phyloP scores from a whole-genome alignment of 2,888 invertebrate genomes.

The Ceramica pisi region DNA sequence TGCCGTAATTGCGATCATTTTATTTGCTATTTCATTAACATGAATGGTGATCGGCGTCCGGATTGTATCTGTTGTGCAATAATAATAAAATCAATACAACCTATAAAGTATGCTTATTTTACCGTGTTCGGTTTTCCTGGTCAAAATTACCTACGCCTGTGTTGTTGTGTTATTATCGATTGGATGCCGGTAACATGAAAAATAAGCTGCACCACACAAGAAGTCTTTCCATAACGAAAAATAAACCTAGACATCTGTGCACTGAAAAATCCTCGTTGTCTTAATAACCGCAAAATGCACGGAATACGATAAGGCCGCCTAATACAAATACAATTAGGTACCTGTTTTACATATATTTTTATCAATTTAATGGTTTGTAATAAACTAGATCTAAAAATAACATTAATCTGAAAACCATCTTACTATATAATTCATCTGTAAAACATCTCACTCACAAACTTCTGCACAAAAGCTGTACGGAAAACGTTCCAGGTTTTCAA shows the following conservation, averaged over 20 bases:
- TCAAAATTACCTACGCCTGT: neutral
- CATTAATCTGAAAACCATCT: neutral
- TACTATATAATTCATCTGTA: neutral
- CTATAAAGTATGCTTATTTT: constrained; percentile 55
- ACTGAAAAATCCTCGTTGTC: neutral
- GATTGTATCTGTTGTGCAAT: constrained; percentile 73
- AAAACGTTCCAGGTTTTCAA: constrained; percentile 11
- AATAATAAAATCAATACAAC: constrained; percentile 72
- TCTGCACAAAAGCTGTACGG: neutral
- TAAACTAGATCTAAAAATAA: neutral
- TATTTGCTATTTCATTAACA: constrained; percentile 88
- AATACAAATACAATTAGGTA: too few species aligned
- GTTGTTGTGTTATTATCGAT: constrained; percentile 5
- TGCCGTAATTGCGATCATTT: constrained; percentile 88
- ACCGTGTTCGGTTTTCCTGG: constrained; percentile 4
- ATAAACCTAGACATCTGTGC: neutral
- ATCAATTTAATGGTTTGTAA: too few species aligned
- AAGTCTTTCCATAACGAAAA: neutral
- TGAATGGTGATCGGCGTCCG: constrained; percentile 82
- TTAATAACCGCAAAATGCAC: neutral
- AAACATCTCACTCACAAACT: neutral
- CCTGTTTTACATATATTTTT: too few species aligned
- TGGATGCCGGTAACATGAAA: neutral
- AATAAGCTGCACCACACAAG: neutral
- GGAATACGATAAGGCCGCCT: too few species aligned